Percentiles rank a stretch among this genome's conserved stretches.
Evolutionary conservation across 2,797 vertebrate genomes (phyloP).

Genomic region (Fratercula arctica): DNA sequence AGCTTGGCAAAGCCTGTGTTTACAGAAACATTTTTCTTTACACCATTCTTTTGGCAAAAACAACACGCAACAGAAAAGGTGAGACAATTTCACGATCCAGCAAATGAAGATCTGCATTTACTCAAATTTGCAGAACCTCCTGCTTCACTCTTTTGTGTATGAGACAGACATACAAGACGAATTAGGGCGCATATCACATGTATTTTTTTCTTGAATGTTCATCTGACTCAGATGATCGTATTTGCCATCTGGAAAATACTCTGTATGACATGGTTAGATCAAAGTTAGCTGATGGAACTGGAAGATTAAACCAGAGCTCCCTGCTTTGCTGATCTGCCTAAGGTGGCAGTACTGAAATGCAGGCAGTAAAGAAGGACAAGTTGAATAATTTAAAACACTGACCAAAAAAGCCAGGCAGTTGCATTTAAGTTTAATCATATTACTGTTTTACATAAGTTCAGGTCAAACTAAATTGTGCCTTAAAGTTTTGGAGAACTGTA

Average conservation of each 20-base stretch:
- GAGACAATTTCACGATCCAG: not conserved
- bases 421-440: not conserved
- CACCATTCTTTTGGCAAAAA: not conserved
- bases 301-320: not conserved
- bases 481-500: not conserved
- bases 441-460: not conserved
- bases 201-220: not conserved
- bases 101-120: not conserved
- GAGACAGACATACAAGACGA: not conserved
- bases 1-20: not conserved
- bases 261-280: not conserved
- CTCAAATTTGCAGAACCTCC: not conserved
- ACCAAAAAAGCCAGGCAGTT: not conserved
- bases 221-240: not conserved
- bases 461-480: not conserved
- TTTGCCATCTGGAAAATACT: constrained; percentile 16
- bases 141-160: not conserved
- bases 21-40: not conserved
- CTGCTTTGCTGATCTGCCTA: not conserved
- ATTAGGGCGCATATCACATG: not conserved
- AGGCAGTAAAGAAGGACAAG: not conserved
- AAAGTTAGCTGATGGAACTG: not conserved
- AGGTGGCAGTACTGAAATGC: not conserved
- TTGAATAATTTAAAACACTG: not conserved
- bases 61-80: not conserved